Evolutionary conservation across 2,113 vertebrate genomes (phyloP), one percentile per base, ranked within the genome.

Genomic region (Coracopsis vasa): DNA sequence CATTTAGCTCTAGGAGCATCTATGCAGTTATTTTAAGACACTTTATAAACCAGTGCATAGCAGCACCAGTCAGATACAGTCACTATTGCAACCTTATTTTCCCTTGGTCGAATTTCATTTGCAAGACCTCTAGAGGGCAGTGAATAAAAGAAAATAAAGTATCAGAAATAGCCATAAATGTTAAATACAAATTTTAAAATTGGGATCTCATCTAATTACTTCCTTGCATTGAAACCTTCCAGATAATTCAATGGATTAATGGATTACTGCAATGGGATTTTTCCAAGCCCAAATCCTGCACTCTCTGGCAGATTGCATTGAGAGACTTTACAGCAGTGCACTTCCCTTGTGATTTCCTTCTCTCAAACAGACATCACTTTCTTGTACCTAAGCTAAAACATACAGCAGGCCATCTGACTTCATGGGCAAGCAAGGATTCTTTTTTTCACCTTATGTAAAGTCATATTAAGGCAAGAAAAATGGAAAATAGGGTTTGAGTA

Each of bases 101-200:
- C 65, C 62, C 23, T 51, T 23, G 31, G 23, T 11, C 74, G 80
- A 33, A 75, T 85, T 91, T 87, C 20, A 88, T 61, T 44, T n/a
- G 29, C 5, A 20, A 73, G 86, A 87, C 95, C 97, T 97, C 93
- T 97, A 97, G 97, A 97, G 96, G 97, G 97, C 97, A 97, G 88
- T 78, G 94, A 95, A 78, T 94, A 95, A 88, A 97, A 97, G 96
- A 97, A 94, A 97, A 97, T 89, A 58, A 80, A 95, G 65, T 39
- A 37, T 23, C 62, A 85, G 50, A 80, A 97, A 23, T 4, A 37
- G 50, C 44, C 24, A 39, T 54, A 84, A 77, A 61, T 17, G 25
- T 44, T 77, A 77, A 78, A 96, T 21, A 70, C 17, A 71, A 86
- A 48, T 62, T 58, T 60, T 15, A 19, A 56, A 86, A 16, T 3